Evolutionary conservation across 2,113 vertebrate genomes (phyloP).

Genomic region (Orycteropus afer): DNA sequence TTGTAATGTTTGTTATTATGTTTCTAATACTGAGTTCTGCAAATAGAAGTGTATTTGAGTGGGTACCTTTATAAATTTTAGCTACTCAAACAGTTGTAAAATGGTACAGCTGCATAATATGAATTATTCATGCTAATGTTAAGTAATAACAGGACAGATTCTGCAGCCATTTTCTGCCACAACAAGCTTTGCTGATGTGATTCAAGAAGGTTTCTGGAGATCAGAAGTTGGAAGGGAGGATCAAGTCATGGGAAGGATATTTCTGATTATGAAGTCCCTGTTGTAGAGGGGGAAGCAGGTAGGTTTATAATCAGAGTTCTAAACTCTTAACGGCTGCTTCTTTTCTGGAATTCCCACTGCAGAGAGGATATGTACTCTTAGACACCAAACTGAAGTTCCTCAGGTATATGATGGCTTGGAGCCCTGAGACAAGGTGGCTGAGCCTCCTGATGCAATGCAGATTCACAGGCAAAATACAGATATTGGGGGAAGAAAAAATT

Average conservation of each 20-base stretch:
- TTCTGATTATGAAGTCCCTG: background rate
- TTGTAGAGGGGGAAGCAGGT: too few relatives aligned
- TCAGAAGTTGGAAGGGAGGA: background rate
- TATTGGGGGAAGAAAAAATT: background rate
- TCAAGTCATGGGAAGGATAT: background rate
- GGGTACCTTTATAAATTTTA: conserved; percentile 18
- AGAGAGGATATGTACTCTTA: background rate
- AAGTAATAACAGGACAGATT: background rate
- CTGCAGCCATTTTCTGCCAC: background rate
- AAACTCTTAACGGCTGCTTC: background rate
- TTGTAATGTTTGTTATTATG: conserved; percentile 17
- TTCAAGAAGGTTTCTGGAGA: background rate
- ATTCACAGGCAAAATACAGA: background rate
- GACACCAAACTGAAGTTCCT: background rate
- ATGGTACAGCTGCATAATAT: background rate
- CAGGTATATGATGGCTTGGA: background rate
- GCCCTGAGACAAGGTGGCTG: background rate
- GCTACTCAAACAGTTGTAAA: conserved; percentile 33
- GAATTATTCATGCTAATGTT: conserved; percentile 35
- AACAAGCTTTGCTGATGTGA: background rate
- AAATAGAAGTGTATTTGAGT: conserved; percentile 8
- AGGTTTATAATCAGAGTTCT: background rate
- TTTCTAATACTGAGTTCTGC: conserved; percentile 1
- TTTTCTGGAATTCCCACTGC: background rate
- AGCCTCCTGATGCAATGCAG: background rate